These are phyloP conservation scores for Carduelis carduelis DNA, from an alignment of 2,797 vertebrate species.

Conservation along the genomic window DNA sequence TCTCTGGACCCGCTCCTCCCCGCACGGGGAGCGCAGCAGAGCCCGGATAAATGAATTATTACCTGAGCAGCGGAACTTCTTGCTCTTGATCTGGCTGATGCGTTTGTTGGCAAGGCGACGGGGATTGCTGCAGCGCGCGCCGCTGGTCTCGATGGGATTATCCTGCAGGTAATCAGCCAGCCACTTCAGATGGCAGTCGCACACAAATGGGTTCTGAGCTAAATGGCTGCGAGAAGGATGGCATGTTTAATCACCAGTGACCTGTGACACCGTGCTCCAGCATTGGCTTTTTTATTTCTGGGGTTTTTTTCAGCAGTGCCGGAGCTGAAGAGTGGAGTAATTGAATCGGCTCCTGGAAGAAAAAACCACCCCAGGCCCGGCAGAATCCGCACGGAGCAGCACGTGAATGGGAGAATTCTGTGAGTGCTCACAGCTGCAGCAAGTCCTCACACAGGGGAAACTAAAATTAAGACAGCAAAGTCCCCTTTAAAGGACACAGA, in stretches of 20 bases:
- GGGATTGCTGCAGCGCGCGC: constrained; percentile 95
- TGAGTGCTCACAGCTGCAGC: too few species aligned
- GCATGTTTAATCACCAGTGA: constrained; percentile 64
- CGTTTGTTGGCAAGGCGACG: constrained; percentile 96
- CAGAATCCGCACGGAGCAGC: not conserved
- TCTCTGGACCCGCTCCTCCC: constrained; percentile 70
- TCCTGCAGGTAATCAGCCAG: constrained; percentile 97
- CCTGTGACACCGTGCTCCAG: constrained; percentile 32
- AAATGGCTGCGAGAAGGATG: constrained; percentile 86
- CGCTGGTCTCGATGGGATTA: constrained; percentile 99
- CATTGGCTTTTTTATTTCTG: not conserved
- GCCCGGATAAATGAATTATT: constrained; percentile 79
- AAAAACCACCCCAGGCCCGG: not conserved
- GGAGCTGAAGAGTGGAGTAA: constrained; percentile 8
- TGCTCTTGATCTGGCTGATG: constrained; percentile 98
- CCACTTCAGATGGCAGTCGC: constrained; percentile 99
- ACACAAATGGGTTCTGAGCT: constrained; percentile 99
- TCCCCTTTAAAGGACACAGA: too few species aligned
- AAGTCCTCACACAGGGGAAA: too few species aligned
- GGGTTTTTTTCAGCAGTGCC: not conserved
- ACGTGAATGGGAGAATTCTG: not conserved
- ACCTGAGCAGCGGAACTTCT: constrained; percentile 99
- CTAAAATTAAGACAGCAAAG: too few species aligned
- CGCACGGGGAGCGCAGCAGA: constrained; percentile 59
- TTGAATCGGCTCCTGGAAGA: constrained; percentile 37